Evolutionary conservation across 2,113 vertebrate species (phyloP).

Genomic region (Entelurus aequoreus): DNA sequence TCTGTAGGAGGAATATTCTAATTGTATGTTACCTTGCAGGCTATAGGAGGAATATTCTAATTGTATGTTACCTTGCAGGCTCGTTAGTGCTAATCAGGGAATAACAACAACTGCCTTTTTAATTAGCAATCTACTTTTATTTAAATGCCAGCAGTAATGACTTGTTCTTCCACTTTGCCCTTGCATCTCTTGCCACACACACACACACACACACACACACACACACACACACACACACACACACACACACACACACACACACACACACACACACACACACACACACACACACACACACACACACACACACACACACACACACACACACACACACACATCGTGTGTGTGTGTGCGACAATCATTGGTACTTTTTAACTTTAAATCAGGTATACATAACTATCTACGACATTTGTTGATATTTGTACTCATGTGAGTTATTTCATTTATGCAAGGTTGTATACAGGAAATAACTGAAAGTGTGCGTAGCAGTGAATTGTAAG

Average conservation of each 20-base stretch:
- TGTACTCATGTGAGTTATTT: too few species aligned
- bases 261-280: too few species aligned
- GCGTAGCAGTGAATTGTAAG: too few species aligned
- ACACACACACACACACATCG: constrained; percentile 16
- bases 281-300: constrained; percentile 3
- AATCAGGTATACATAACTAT: too few species aligned
- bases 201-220: not conserved
- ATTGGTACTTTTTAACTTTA: too few species aligned
- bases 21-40: constrained; percentile 19
- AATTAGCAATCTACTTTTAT: constrained; percentile 50
- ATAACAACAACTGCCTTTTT: constrained; percentile 32
- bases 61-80: not conserved
- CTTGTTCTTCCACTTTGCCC: constrained; percentile 27
- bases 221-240: too few species aligned
- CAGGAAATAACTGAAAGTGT: too few species aligned
- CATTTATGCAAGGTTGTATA: too few species aligned
- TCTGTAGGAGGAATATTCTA: not conserved
- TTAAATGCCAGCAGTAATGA: constrained; percentile 46
- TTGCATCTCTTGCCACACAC: constrained; percentile 35
- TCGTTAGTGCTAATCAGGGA: constrained; percentile 52
- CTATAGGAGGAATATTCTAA: not conserved
- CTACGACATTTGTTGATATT: too few species aligned
- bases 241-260: too few species aligned
- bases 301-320: constrained; percentile 7
- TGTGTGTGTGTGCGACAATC: too few species aligned